Evolutionary conservation across 2,797 vertebrate genomes (phyloP).

Genomic region (Garrulus glandarius): DNA sequence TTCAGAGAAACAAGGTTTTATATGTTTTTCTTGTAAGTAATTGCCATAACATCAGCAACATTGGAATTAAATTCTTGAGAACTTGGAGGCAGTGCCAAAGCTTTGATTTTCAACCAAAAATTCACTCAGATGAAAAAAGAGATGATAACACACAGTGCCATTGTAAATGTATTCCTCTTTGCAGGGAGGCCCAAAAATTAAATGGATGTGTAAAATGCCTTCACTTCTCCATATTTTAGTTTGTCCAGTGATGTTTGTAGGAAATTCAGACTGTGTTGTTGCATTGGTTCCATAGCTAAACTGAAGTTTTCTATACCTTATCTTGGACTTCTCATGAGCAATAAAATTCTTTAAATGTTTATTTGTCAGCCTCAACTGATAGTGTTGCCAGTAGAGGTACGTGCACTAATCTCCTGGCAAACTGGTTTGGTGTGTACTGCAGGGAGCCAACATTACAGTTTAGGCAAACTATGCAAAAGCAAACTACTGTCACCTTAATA

Average conservation of each 20-base stretch:
- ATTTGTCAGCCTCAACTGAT: not conserved
- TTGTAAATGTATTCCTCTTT: not conserved
- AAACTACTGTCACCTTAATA: not conserved
- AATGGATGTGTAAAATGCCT: not conserved
- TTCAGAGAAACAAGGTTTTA: not conserved
- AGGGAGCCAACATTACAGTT: not conserved
- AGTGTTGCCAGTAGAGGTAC: not conserved
- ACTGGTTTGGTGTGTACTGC: not conserved
- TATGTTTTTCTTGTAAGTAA: not conserved
- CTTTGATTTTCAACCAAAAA: not conserved
- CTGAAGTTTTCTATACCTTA: not conserved
- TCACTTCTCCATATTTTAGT: not conserved
- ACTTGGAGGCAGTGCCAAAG: not conserved
- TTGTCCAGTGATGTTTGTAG: not conserved
- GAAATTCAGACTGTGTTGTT: not conserved
- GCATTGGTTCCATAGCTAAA: not conserved
- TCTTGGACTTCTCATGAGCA: not conserved
- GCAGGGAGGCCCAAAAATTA: not conserved
- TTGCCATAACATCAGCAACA: not conserved
- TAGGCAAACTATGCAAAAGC: not conserved
- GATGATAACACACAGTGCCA: not conserved
- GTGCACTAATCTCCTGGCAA: not conserved
- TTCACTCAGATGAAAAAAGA: not conserved
- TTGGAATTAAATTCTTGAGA: not conserved
- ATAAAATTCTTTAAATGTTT: not conserved